Evolutionary conservation across 2,113 vertebrate species (phyloP).

Genomic region (Okapia johnstoni): DNA sequence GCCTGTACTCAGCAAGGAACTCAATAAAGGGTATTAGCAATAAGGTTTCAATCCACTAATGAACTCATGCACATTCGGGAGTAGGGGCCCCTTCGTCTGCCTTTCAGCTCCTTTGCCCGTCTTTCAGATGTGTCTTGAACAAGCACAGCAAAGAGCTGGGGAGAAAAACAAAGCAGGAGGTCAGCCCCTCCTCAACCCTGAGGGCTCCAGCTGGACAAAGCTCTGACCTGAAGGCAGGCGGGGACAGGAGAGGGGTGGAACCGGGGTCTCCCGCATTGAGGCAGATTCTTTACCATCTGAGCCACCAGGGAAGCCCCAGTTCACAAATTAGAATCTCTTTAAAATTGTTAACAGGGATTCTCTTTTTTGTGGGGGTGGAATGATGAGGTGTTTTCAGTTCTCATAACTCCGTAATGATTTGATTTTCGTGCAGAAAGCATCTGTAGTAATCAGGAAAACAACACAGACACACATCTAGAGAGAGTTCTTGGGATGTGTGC

Average conservation of each 20-base stretch:
- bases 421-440: neutral
- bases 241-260: neutral
- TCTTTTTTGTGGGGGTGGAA: neutral
- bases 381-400: neutral
- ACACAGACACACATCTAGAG: neutral
- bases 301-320: neutral
- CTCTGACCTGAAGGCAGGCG: neutral
- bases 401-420: neutral
- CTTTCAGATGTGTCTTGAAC: neutral
- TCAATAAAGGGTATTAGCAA: neutral
- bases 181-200: neutral
- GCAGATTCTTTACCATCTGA: neutral
- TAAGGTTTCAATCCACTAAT: neutral
- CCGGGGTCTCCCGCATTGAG: accelerated
- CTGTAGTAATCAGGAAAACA: neutral
- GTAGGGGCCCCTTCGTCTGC: neutral
- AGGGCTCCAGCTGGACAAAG: neutral
- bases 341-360: neutral
- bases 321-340: neutral
- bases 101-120: neutral
- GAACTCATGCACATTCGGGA: neutral
- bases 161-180: neutral
- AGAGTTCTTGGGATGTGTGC: neutral
- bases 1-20: neutral
- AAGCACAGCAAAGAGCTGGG: accelerated